Percentiles rank a stretch among this genome's conserved stretches.
phyloP scores from a whole-genome alignment of 2,113 vertebrate genomes.

The Panurus biarmicus region DNA sequence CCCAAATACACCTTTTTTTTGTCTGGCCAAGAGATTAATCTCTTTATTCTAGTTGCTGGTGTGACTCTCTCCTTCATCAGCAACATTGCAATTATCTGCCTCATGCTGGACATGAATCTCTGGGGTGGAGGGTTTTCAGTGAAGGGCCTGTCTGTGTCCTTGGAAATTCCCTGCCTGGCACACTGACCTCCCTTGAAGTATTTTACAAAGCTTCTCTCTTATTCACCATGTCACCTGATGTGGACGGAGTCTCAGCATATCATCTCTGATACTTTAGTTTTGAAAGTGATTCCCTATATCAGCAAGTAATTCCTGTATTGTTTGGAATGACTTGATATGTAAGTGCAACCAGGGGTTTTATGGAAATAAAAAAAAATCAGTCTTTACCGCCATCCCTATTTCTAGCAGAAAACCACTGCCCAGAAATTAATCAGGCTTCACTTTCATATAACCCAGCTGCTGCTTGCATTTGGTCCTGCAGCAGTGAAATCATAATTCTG shows the following conservation, averaged over 20 bases:
- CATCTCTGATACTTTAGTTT: not conserved
- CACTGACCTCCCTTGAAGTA: not conserved
- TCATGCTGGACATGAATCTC: not conserved
- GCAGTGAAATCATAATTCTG: slow-evolving; percentile 36
- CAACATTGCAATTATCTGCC: not conserved
- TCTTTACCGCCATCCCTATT: not conserved
- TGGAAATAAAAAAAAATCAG: not conserved
- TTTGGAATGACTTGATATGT: not conserved
- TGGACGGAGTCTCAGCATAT: not conserved
- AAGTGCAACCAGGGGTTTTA: not conserved
- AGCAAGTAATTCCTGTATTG: not conserved
- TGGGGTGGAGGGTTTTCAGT: not conserved
- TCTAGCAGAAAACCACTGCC: not conserved
- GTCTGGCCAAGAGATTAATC: not conserved
- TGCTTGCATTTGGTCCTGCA: slow-evolving; percentile 4
- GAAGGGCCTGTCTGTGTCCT: not conserved
- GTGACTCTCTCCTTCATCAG: not conserved
- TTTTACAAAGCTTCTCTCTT: not conserved
- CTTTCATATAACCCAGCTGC: not conserved
- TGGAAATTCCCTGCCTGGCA: not conserved
- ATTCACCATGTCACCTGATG: not conserved
- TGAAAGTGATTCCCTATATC: not conserved
- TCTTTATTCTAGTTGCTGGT: not conserved
- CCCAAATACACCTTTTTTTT: not conserved
- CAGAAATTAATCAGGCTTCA: slow-evolving; percentile 13